phyloP scores from a whole-genome alignment of 2,113 vertebrate species.

The Pluvialis apricaria region DNA sequence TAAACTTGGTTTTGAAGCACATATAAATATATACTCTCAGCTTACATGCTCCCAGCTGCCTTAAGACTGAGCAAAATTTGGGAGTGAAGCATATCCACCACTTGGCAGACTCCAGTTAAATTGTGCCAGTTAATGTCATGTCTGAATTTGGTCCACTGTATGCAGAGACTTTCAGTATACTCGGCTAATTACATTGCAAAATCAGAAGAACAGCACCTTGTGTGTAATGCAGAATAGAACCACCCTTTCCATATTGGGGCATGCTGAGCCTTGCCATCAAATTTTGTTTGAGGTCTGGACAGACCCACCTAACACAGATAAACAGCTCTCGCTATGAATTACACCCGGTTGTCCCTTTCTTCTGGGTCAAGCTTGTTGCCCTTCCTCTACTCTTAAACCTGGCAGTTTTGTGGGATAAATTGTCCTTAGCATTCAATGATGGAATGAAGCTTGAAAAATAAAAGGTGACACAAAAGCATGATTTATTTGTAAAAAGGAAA shows the following conservation, averaged over 20 bases:
- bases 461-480: neutral
- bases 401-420: neutral
- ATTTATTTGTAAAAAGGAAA: neutral
- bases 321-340: neutral
- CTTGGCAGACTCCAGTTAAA: neutral
- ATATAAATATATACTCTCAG: neutral
- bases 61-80: neutral
- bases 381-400: neutral
- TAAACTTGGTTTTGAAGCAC: neutral
- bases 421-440: neutral
- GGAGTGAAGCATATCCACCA: neutral
- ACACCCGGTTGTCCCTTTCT: neutral
- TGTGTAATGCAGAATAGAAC: neutral
- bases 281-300: neutral
- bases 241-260: neutral
- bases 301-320: neutral
- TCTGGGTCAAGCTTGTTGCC: neutral
- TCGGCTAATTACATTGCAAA: neutral
- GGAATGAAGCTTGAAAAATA: neutral
- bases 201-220: neutral
- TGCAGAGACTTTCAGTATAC: neutral
- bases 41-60: fast-evolving
- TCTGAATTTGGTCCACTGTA: neutral
- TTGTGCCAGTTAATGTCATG: neutral
- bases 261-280: neutral